phyloP scores from a whole-genome alignment of 2,888 invertebrate species.

The Serrognathus titanus region DNA sequence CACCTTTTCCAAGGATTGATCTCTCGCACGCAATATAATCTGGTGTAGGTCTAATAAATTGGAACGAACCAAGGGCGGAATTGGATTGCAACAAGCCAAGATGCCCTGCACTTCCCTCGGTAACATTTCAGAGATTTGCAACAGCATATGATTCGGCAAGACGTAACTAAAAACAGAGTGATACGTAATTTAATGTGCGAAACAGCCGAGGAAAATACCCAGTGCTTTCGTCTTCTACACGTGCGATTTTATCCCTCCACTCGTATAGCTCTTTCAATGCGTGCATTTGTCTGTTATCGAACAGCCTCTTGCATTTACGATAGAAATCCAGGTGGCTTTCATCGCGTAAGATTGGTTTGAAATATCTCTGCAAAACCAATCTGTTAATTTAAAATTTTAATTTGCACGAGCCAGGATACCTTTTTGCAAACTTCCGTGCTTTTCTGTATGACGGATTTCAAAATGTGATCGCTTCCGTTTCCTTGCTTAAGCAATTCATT shows the following conservation, averaged over 20 bases:
- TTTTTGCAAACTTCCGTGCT: slow-evolving; percentile 73
- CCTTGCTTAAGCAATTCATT: slow-evolving; percentile 68
- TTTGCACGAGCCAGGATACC: slow-evolving; percentile 39
- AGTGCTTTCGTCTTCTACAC: slow-evolving; percentile 87
- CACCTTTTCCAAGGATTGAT: slow-evolving; percentile 64
- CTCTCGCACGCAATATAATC: slow-evolving; percentile 67
- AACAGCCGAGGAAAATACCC: slow-evolving; percentile 50
- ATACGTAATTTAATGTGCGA: not conserved
- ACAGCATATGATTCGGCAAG: slow-evolving; percentile 92
- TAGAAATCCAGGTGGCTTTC: slow-evolving; percentile 75
- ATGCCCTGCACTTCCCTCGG: slow-evolving; percentile 93
- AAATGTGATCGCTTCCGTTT: slow-evolving; percentile 57
- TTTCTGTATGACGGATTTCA: slow-evolving; percentile 68
- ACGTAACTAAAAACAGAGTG: slow-evolving; percentile 69
- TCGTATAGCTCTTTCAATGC: slow-evolving; percentile 77
- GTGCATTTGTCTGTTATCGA: slow-evolving; percentile 80
- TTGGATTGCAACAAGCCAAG: slow-evolving; percentile 87
- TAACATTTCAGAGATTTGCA: slow-evolving; percentile 81
- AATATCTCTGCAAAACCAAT: slow-evolving; percentile 61
- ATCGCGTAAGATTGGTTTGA: slow-evolving; percentile 68
- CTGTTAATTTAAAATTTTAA: slow-evolving; percentile 12
- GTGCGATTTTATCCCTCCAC: slow-evolving; percentile 85
- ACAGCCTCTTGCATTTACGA: slow-evolving; percentile 71
- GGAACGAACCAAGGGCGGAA: slow-evolving; percentile 69
- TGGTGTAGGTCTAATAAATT: slow-evolving; percentile 59